Conservation (phyloP, 1,140 invertebrate species). For the Octopus sinensis region DNA sequence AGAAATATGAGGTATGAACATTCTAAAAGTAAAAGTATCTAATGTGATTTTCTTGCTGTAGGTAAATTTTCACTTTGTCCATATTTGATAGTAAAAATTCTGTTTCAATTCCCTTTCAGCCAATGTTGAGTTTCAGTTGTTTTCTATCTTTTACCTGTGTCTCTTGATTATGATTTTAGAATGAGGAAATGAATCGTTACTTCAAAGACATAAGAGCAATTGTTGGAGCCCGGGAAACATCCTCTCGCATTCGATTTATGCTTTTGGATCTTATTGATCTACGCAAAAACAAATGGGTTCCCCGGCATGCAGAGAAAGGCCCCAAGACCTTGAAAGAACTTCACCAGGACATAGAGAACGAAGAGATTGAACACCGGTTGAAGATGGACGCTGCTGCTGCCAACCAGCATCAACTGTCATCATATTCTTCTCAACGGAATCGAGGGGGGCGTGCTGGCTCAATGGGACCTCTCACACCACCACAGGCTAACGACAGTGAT, state of each 20-base stretch:
- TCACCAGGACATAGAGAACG: constrained; percentile 78
- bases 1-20: no score
- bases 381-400: constrained; percentile 36
- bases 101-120: no score
- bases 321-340: constrained; percentile 94
- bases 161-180: neutral
- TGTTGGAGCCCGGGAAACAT: constrained; percentile 59
- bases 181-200: constrained; percentile 57
- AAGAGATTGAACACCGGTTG: constrained; percentile 51
- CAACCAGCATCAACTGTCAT: neutral
- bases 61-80: no score
- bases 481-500: constrained; percentile 35
- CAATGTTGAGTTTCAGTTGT: no score
- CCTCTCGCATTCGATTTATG: constrained; percentile 85
- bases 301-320: constrained; percentile 77
- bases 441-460: constrained; percentile 1
- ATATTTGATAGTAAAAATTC: no score
- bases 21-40: no score
- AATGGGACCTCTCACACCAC: constrained; percentile 1
- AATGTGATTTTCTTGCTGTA: no score
- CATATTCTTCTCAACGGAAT: neutral
- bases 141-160: no score
- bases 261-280: constrained; percentile 91
- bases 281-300: constrained; percentile 77
- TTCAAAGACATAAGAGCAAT: constrained; percentile 67